Evolutionary conservation across 2,797 vertebrate genomes (phyloP).

Genomic region (Neopelma chrysocephalum): DNA sequence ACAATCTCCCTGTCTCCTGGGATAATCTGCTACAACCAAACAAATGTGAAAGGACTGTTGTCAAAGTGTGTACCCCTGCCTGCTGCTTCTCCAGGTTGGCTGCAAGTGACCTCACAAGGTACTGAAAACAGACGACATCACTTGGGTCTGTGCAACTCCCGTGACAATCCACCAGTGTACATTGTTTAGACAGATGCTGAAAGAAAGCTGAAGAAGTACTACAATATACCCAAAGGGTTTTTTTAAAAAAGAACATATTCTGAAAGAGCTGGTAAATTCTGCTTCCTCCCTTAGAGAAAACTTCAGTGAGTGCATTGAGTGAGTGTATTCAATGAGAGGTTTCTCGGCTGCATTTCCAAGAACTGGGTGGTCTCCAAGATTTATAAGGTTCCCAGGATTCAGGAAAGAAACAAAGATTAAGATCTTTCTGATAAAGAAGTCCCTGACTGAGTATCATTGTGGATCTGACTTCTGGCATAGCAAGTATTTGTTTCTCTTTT

Average conservation of each 20-base stretch:
- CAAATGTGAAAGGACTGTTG: background rate
- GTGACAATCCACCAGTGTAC: background rate
- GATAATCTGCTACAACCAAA: background rate
- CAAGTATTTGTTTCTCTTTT: background rate
- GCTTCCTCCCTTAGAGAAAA: background rate
- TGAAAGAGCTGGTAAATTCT: background rate
- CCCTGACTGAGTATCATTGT: background rate
- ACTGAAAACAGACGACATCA: background rate
- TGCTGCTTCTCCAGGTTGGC: background rate
- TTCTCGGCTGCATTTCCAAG: background rate
- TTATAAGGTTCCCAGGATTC: background rate
- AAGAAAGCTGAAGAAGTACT: background rate
- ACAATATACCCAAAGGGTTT: background rate
- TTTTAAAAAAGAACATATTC: background rate
- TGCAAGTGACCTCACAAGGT: background rate
- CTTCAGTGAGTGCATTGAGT: background rate
- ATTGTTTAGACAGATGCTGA: background rate
- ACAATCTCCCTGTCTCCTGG: background rate
- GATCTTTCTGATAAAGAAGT: background rate
- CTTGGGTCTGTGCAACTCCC: background rate
- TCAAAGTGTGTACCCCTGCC: background rate
- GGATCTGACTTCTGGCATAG: background rate
- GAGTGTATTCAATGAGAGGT: background rate
- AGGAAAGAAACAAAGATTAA: background rate
- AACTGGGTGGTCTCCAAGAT: background rate